Evolutionary conservation across 1,140 invertebrate species (phyloP).

Genomic region (Drosophila sulfurigaster): DNA sequence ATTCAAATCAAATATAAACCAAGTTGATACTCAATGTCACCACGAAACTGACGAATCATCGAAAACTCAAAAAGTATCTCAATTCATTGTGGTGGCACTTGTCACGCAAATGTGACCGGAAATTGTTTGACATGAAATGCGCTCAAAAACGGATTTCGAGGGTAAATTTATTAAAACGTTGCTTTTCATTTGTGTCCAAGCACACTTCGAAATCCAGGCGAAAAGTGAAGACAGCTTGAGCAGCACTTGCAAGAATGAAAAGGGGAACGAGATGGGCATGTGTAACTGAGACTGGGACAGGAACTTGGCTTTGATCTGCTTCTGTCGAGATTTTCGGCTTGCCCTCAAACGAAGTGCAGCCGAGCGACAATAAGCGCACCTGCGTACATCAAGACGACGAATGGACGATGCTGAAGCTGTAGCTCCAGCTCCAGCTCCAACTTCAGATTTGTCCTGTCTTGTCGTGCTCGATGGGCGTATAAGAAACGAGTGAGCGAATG

Average conservation of each 20-base stretch:
- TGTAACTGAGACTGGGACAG: not conserved
- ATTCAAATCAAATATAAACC: slow-evolving; percentile 19
- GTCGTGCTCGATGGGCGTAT: slow-evolving; percentile 78
- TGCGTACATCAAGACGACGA: slow-evolving; percentile 71
- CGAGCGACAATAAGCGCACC: slow-evolving; percentile 80
- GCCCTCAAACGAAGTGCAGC: slow-evolving; percentile 74
- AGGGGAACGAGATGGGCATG: not conserved
- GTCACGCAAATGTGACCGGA: slow-evolving; percentile 73
- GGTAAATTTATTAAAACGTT: slow-evolving; percentile 74
- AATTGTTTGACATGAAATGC: slow-evolving; percentile 59
- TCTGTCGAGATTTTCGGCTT: slow-evolving; percentile 75
- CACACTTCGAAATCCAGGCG: slow-evolving; percentile 24
- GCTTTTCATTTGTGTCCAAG: slow-evolving; percentile 64
- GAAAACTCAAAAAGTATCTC: slow-evolving; percentile 8
- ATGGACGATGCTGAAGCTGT: slow-evolving; percentile 27
- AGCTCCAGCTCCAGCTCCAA: slow-evolving; percentile 9
- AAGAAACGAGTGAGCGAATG: slow-evolving; percentile 77
- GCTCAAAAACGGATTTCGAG: slow-evolving; percentile 59
- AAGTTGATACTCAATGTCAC: slow-evolving; percentile 30
- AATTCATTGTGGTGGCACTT: slow-evolving; percentile 46
- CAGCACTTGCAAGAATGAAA: slow-evolving; percentile 9
- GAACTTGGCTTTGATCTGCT: slow-evolving; percentile 77
- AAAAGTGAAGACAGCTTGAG: slow-evolving; percentile 53
- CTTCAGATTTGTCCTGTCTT: slow-evolving; percentile 27
- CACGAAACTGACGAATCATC: slow-evolving; percentile 49